A percentile compares a stretch with the other conserved stretches of the same genome.
phyloP scores from a whole-genome alignment of 2,113 vertebrate species.

The Myrmophylax atrothorax region DNA sequence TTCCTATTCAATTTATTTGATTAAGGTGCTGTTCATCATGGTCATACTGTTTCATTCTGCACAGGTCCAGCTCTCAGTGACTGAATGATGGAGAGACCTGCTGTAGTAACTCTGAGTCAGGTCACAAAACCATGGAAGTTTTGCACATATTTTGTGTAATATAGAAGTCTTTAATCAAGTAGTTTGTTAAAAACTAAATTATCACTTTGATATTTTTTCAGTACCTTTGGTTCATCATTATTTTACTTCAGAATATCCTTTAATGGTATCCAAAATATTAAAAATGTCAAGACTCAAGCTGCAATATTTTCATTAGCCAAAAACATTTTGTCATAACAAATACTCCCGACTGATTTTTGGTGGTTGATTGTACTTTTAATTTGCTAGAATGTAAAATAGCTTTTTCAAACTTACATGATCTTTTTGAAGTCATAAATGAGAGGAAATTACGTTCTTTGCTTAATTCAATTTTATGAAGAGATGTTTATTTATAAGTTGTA shows the following conservation, averaged over 20 bases:
- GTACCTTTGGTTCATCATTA: neutral
- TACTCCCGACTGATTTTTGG: neutral
- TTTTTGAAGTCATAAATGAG: neutral
- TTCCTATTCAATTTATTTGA: neutral
- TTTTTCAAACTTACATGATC: neutral
- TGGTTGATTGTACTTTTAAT: neutral
- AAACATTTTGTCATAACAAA: neutral
- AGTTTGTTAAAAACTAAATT: neutral
- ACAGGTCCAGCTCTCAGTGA: neutral
- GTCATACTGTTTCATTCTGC: neutral
- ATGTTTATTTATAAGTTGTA: neutral
- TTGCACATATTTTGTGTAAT: neutral
- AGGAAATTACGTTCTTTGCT: neutral
- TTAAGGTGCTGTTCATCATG: neutral
- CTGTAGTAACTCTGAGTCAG: neutral
- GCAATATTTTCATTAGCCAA: neutral
- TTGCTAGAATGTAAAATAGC: neutral
- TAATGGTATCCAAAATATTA: neutral
- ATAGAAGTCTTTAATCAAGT: neutral
- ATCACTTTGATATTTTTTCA: neutral
- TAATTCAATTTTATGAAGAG: neutral
- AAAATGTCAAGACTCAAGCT: neutral
- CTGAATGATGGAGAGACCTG: neutral
- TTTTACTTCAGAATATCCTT: neutral
- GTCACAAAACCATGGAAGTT: neutral